phyloP scores from a whole-genome alignment of 2,113 vertebrate species.

The Nycticryphes semicollaris region DNA sequence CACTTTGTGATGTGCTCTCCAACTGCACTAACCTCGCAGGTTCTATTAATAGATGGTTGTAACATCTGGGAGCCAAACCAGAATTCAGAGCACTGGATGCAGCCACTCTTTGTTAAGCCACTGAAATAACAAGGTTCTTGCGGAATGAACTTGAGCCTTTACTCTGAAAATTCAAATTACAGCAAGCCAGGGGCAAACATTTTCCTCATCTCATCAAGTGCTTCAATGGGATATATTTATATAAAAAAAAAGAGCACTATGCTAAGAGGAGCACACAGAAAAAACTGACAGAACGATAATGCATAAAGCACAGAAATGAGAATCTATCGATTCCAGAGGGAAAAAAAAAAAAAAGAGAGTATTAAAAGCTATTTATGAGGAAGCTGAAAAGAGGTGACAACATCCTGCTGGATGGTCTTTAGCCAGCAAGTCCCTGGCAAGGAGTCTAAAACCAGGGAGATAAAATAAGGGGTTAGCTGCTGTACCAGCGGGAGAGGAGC shows the following conservation, averaged over 20 bases:
- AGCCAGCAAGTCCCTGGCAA: neutral
- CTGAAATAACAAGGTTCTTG: neutral
- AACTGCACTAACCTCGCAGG: neutral
- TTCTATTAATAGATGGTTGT: neutral
- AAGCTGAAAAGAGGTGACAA: neutral
- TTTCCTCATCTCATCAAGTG: neutral
- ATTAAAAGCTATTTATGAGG: neutral
- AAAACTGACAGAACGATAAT: neutral
- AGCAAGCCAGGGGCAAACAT: neutral
- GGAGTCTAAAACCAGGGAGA: neutral
- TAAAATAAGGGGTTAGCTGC: neutral
- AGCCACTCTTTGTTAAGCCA: neutral
- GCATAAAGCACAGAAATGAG: neutral
- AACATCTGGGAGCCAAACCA: neutral
- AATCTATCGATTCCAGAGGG: neutral
- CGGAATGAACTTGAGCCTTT: neutral
- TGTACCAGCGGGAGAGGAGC: neutral
- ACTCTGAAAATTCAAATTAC: neutral
- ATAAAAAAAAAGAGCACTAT: neutral
- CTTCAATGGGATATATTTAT: neutral
- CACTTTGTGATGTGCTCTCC: neutral
- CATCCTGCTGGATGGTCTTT: neutral
- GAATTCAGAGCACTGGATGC: neutral
- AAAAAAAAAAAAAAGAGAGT: neutral
- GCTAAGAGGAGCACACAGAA: neutral